Conservation (phyloP, 1,140 invertebrate genomes). For the Akabosia matsudoensis region DNA sequence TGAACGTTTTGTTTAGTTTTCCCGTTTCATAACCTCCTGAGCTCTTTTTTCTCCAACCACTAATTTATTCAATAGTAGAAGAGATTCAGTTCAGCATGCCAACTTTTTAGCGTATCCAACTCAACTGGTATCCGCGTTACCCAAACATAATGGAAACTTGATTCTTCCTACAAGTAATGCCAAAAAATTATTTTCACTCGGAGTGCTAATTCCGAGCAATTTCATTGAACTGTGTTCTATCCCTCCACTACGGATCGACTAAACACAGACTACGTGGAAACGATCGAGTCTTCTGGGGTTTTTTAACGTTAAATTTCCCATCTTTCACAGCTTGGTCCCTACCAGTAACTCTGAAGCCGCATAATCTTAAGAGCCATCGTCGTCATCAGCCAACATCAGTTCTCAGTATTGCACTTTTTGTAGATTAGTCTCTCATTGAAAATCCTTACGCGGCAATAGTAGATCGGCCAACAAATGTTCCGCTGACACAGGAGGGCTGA, state of each 20-base stretch:
- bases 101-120: neutral
- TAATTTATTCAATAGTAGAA: conserved; percentile 14
- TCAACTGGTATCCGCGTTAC: neutral
- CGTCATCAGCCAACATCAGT: neutral
- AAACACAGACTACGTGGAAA: neutral
- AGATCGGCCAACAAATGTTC: too few species aligned
- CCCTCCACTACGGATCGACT: neutral
- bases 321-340: neutral
- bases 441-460: too few species aligned
- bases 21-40: conserved; percentile 3
- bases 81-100: neutral
- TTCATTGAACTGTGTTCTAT: neutral
- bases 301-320: too few species aligned
- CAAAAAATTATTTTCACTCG: conserved; percentile 9
- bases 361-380: neutral
- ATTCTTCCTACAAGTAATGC: neutral
- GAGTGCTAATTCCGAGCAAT: conserved; percentile 13
- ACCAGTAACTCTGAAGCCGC: neutral
- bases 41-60: conserved; percentile 6
- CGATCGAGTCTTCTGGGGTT: neutral
- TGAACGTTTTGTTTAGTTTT: neutral
- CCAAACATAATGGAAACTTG: neutral
- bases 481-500: neutral
- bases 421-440: too few species aligned
- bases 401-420: neutral